Conservation (phyloP, 2,888 invertebrate genomes). For the Cantharis nigra region DNA sequence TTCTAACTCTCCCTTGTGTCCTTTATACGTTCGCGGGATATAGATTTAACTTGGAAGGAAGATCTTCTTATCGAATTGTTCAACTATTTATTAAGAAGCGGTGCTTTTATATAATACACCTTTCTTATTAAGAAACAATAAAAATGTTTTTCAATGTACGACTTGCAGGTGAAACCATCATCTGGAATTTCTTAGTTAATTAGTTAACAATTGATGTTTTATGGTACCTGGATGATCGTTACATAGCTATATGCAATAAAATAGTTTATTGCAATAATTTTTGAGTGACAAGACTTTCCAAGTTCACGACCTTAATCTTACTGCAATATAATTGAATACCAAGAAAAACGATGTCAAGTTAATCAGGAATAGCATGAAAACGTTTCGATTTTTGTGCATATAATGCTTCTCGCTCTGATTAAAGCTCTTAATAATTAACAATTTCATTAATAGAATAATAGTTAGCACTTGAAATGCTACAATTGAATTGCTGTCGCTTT, state of each 20-base stretch:
- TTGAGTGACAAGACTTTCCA: background rate
- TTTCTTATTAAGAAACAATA: background rate
- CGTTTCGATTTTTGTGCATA: background rate
- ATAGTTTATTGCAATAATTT: background rate
- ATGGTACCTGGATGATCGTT: background rate
- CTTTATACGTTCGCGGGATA: conserved; percentile 27
- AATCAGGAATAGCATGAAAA: background rate
- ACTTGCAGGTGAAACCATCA: background rate
- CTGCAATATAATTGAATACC: background rate
- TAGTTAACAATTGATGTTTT: background rate
- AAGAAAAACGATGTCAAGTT: background rate
- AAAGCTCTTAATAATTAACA: conserved; percentile 19
- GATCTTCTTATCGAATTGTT: conserved; percentile 19
- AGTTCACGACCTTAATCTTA: background rate
- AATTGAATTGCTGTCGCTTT: conserved; percentile 22
- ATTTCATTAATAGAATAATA: conserved; percentile 14
- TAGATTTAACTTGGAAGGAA: conserved; percentile 21
- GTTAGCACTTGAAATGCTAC: conserved; percentile 8
- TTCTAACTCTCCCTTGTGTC: conserved; percentile 31
- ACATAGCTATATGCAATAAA: background rate
- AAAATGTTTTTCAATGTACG: background rate
- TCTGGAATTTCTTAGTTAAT: background rate
- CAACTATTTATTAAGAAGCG: conserved; percentile 17
- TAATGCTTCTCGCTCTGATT: background rate
- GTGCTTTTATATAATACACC: background rate